phyloP scores from a whole-genome alignment of 2,888 invertebrate species.

The Ochropacha duplaris region DNA sequence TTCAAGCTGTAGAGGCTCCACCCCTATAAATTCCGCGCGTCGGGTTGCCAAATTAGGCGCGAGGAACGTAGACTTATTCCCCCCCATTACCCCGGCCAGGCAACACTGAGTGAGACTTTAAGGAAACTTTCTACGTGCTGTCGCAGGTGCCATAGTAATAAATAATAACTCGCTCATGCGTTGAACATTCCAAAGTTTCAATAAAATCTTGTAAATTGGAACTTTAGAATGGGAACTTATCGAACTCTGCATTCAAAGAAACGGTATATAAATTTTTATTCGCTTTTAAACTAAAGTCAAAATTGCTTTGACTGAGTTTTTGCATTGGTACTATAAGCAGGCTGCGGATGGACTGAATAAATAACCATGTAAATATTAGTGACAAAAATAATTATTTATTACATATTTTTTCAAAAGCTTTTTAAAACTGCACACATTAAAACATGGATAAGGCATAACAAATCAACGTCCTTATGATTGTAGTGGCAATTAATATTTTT shows the following conservation, averaged over 20 bases:
- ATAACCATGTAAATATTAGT: no score
- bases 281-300: not conserved
- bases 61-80: slow-evolving; percentile 75
- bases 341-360: no score
- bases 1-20: slow-evolving; percentile 73
- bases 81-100: slow-evolving; percentile 64
- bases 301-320: not conserved
- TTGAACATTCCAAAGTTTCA: slow-evolving; percentile 45
- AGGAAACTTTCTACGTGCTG: slow-evolving; percentile 65
- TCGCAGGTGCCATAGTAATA: slow-evolving; percentile 65
- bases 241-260: not conserved
- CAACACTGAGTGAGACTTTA: slow-evolving; percentile 51
- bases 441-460: no score
- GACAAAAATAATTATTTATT: no score
- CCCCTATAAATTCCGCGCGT: slow-evolving; percentile 81
- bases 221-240: slow-evolving; percentile 31
- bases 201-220: slow-evolving; percentile 27
- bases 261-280: not conserved
- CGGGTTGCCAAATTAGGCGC: slow-evolving; percentile 83
- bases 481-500: no score
- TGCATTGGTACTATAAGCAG: no score
- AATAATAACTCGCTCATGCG: slow-evolving; percentile 49
- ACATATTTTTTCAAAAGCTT: no score
- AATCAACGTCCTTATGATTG: no score
- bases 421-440: no score